Evolutionary conservation across 2,113 vertebrate genomes (phyloP), one percentile per base, ranked within the genome.

Genomic region (Naja naja): DNA sequence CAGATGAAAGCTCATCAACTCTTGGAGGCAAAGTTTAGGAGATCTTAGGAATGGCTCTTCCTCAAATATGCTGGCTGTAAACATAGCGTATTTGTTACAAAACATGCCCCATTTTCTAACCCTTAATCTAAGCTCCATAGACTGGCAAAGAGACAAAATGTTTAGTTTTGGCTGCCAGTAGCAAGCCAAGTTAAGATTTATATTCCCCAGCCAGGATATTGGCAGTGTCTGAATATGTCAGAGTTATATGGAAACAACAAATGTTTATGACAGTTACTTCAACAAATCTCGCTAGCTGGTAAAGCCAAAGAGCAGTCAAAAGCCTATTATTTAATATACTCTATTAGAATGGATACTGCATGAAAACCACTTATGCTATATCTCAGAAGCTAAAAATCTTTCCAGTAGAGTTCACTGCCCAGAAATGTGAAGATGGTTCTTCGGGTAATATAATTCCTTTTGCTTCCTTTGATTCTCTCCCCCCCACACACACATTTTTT

Each of bases 161-260:
- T 81, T 87, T 27, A 27, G 92, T 87, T 69, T 27, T 30, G 89
- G 47, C 54, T 90, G 34, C 0, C 18, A 56, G 45, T 27, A 27
- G 56, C 85, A 95, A 58, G 74, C 49, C 54, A 87, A 93, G 93
- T 86, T 8, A 94, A 88, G 89, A 54, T n/a, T 87, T n/a, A 3
- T 9, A 90, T 39, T 92, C 54, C 45, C 74, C 30, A 11, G 0
- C 85, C 91, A 88, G 58, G n/a, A 87, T 89, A 69, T 60, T 96
- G 92, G 58, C 45, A 93, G 56, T 74, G 60, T 90, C 92, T 90
- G 85, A 93, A 39, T 30, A 90, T 87, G 89, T 91, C 92, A 93
- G 39, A 94, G 53, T 56, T 86, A 86, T 89, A 85, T 93, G 91
- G 85, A 93, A 96, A 95, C 23, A 95, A 87, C 27, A 94, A 95